Conservation (phyloP, 37 sponge, comb jelly and placozoan genomes). For the Sycon ciliatum region DNA sequence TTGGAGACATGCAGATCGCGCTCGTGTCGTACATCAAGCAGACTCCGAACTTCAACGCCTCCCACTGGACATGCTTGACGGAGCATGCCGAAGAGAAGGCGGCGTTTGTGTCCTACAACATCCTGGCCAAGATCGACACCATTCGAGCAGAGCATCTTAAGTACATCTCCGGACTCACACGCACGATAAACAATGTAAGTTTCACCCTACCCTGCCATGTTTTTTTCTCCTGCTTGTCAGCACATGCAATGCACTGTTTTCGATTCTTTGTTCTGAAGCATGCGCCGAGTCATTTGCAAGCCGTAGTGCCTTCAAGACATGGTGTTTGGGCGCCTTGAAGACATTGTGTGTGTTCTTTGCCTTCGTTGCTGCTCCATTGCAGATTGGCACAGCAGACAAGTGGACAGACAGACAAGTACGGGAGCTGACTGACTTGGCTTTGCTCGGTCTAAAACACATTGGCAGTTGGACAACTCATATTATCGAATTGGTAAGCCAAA, state of each 20-base stretch:
- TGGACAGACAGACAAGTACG: slow-evolving; percentile 56
- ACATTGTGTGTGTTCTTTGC: too few relatives aligned
- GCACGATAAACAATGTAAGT: slow-evolving; percentile 75
- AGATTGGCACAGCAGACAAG: too few relatives aligned
- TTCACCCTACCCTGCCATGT: too few relatives aligned
- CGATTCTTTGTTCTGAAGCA: too few relatives aligned
- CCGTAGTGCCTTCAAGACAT: too few relatives aligned
- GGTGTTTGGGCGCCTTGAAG: too few relatives aligned
- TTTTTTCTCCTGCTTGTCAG: too few relatives aligned
- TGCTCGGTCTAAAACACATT: slow-evolving; percentile 67
- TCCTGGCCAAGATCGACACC: slow-evolving; percentile 56
- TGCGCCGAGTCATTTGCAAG: too few relatives aligned
- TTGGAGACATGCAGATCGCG: slow-evolving; percentile 90
- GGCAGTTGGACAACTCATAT: slow-evolving; percentile 79
- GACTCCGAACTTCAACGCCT: slow-evolving; percentile 68
- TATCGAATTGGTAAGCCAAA: slow-evolving; percentile 80
- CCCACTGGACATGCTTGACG: slow-evolving; percentile 89
- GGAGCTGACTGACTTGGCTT: slow-evolving; percentile 78
- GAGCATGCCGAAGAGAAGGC: slow-evolving; percentile 81
- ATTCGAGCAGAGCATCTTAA: slow-evolving; percentile 76
- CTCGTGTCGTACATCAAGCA: slow-evolving; percentile 60
- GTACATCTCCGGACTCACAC: slow-evolving; percentile 70
- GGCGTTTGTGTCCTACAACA: slow-evolving; percentile 34
- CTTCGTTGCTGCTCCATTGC: too few relatives aligned
- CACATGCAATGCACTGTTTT: too few relatives aligned